Evolutionary conservation across 2,113 vertebrate species (phyloP).

Genomic region (Ariopsis seemanni): DNA sequence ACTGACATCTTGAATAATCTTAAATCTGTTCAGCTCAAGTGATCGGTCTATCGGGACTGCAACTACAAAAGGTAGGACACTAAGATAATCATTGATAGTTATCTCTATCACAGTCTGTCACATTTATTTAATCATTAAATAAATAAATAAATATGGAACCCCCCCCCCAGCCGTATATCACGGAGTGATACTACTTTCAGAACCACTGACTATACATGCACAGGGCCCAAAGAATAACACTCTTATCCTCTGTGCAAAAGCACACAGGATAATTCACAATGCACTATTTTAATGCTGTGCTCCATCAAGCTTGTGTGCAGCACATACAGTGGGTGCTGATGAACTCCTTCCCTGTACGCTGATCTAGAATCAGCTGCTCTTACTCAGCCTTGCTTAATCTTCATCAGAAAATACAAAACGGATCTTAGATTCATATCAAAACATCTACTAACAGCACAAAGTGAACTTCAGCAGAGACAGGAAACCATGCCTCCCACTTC

Average conservation of each 20-base stretch:
- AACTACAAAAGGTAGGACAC: neutral
- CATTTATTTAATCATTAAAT: neutral
- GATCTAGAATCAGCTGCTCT: neutral
- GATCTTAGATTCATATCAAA: slow-evolving; percentile 1
- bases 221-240: neutral
- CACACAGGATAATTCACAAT: neutral
- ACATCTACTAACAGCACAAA: neutral
- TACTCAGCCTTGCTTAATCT: neutral
- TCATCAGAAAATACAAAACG: neutral
- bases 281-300: neutral
- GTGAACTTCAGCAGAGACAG: slow-evolving; percentile 45
- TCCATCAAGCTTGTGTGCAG: neutral
- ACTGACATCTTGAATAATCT: neutral
- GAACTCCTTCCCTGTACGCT: neutral
- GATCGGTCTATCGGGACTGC: neutral
- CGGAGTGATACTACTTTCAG: neutral
- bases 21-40: neutral
- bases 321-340: neutral
- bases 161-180: neutral
- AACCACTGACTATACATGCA: neutral
- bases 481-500: slow-evolving; percentile 67
- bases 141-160: neutral
- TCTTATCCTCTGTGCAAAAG: neutral
- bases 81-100: no score
- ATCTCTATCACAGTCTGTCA: neutral